Conservation (phyloP, 2,113 vertebrate genomes). For the Alouatta palliata region DNA sequence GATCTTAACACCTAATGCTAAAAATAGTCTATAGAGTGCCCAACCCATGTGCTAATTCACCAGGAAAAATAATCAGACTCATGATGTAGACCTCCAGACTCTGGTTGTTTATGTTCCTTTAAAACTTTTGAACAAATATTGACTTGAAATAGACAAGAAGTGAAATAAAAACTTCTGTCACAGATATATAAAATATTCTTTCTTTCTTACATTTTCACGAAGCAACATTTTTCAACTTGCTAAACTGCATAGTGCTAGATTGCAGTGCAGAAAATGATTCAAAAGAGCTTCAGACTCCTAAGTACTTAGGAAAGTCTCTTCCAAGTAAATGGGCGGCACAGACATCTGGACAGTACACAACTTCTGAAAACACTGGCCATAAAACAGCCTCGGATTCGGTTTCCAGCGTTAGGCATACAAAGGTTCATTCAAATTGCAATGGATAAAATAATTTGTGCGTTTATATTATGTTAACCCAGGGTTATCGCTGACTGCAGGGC, state of each 20-base stretch:
- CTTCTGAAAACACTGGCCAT: background rate
- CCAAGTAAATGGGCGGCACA: accelerated
- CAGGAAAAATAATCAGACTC: background rate
- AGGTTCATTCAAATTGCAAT: background rate
- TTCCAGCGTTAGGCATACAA: accelerated
- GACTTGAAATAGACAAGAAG: background rate
- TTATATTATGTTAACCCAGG: background rate
- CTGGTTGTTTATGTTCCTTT: background rate
- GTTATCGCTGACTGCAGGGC: background rate
- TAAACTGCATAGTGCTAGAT: accelerated
- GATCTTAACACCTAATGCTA: background rate
- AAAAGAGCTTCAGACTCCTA: background rate
- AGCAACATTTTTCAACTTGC: background rate
- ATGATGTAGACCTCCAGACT: background rate
- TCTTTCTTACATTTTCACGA: background rate
- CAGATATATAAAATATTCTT: background rate
- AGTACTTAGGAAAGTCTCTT: background rate
- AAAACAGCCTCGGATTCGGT: background rate
- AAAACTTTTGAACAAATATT: background rate
- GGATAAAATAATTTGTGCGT: background rate
- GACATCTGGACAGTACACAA: background rate
- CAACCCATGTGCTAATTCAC: background rate
- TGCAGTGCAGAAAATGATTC: accelerated
- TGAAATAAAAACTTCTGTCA: background rate
- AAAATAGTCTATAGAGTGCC: accelerated